phyloP scores from a whole-genome alignment of 2,888 invertebrate genomes.

The Caenorhabditis doughertyi region DNA sequence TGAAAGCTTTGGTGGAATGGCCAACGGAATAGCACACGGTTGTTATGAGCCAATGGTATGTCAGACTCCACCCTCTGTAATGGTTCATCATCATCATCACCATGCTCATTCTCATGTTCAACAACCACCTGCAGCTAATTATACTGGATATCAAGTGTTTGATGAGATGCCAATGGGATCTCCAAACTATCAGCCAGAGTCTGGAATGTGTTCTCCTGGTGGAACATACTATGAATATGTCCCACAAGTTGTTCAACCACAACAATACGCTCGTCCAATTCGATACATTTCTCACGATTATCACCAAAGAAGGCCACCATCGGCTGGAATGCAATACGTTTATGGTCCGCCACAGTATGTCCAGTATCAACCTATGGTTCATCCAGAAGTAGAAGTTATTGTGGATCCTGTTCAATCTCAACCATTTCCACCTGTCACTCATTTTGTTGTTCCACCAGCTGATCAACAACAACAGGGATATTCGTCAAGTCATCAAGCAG shows the following conservation, averaged over 20 bases:
- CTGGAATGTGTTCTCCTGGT: constrained; percentile 52
- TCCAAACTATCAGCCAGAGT: constrained; percentile 25
- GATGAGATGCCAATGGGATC: constrained; percentile 44
- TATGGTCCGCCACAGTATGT: constrained; percentile 38
- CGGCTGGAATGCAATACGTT: constrained; percentile 31
- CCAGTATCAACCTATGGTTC: constrained; percentile 27
- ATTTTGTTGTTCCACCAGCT: constrained; percentile 27
- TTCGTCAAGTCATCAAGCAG: constrained; percentile 46
- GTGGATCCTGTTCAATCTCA: constrained; percentile 42
- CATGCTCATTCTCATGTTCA: constrained; percentile 26
- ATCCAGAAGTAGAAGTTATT: constrained; percentile 46
- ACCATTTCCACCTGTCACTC: constrained; percentile 50
- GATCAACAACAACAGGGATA: constrained; percentile 43
- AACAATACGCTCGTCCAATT: constrained; percentile 35
- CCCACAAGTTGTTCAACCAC: constrained; percentile 26
- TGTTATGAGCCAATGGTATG: constrained; percentile 49
- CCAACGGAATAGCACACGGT: constrained; percentile 19
- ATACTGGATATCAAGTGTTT: constrained; percentile 49
- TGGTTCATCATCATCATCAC: constrained; percentile 49
- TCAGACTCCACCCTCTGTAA: constrained; percentile 48
- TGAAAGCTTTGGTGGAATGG: constrained; percentile 70
- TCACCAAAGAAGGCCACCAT: constrained; percentile 22
- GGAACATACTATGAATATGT: constrained; percentile 48
- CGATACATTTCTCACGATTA: constrained; percentile 32
- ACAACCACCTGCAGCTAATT: constrained; percentile 19